Percentiles rank a stretch among this genome's conserved stretches.
Conservation (phyloP, 1,140 invertebrate species). For the Matsumurasca onukii region DNA sequence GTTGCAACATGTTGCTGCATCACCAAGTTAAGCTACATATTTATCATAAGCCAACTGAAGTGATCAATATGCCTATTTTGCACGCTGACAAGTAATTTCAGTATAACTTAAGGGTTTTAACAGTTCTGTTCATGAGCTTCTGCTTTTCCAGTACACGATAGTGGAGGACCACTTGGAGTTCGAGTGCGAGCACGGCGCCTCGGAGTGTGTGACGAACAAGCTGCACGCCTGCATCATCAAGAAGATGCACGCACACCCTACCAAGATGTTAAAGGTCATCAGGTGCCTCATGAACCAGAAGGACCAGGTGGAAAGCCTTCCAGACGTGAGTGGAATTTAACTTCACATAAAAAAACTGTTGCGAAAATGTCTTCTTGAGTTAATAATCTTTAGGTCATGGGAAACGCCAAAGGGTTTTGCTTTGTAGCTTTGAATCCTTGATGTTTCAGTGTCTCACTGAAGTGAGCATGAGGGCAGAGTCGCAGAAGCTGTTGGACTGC, state of each 20-base stretch:
- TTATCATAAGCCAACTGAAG: no score
- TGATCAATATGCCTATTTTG: no score
- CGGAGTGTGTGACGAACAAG: conserved; percentile 84
- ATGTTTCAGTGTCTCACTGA: conserved; percentile 8
- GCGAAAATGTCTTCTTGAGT: no score
- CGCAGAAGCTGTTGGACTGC: neutral
- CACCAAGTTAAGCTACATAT: no score
- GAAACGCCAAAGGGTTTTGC: no score
- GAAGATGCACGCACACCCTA: conserved; percentile 4
- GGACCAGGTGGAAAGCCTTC: neutral
- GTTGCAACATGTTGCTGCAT: no score
- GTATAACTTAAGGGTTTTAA: no score
- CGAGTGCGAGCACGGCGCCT: conserved; percentile 78
- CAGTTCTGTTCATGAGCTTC: no score
- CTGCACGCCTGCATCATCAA: conserved; percentile 71
- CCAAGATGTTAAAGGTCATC: conserved; percentile 11
- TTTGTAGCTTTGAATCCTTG: neutral
- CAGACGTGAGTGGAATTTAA: neutral
- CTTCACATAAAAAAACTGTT: neutral
- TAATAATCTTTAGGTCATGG: no score
- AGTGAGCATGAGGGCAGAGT: neutral
- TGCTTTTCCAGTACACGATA: conserved; percentile 16
- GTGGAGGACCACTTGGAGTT: conserved; percentile 46
- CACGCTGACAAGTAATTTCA: no score
- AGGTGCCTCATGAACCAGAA: conserved; percentile 9